Evolutionary conservation across 2,113 vertebrate species (phyloP).

Genomic region (Glaucomys volans): DNA sequence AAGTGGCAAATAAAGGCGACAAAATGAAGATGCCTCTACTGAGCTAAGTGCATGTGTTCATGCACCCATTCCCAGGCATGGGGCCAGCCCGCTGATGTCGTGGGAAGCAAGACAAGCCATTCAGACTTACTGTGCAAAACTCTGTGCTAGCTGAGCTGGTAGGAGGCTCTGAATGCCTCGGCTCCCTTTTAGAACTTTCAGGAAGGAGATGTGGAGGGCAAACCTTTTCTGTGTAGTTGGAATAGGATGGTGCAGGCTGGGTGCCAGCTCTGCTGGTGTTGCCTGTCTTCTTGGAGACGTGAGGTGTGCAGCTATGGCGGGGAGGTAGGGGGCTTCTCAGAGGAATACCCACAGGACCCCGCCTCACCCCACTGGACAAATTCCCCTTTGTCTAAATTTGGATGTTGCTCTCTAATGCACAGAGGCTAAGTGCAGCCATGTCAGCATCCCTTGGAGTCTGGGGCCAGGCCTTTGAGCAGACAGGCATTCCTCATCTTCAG

Average conservation of each 20-base stretch:
- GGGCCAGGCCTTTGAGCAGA: slow-evolving; percentile 61
- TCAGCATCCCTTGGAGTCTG: slow-evolving; percentile 55
- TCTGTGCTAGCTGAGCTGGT: not conserved
- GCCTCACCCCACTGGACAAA: not conserved
- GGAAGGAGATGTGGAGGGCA: not conserved
- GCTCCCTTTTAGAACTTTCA: fast-evolving
- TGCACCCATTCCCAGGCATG: not conserved
- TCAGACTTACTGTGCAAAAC: not conserved
- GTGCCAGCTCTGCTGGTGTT: fast-evolving
- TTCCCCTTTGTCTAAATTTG: slow-evolving; percentile 61
- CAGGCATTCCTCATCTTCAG: not conserved
- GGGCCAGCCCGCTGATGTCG: not conserved
- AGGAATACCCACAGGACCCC: not conserved
- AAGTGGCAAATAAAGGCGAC: not conserved
- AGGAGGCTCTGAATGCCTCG: not conserved
- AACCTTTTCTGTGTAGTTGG: not conserved
- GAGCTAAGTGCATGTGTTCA: not conserved
- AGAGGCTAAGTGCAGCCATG: not conserved
- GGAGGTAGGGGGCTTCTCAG: not conserved
- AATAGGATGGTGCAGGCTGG: not conserved
- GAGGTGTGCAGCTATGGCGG: not conserved
- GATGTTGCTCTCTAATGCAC: not conserved
- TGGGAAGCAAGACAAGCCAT: not conserved
- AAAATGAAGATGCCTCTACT: not conserved
- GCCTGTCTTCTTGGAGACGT: not conserved